A percentile compares a stretch with the other conserved stretches of the same genome.
Evolutionary conservation across 64 coral and sea anemone species (phyloP).

Genomic region (Montipora sp.): DNA sequence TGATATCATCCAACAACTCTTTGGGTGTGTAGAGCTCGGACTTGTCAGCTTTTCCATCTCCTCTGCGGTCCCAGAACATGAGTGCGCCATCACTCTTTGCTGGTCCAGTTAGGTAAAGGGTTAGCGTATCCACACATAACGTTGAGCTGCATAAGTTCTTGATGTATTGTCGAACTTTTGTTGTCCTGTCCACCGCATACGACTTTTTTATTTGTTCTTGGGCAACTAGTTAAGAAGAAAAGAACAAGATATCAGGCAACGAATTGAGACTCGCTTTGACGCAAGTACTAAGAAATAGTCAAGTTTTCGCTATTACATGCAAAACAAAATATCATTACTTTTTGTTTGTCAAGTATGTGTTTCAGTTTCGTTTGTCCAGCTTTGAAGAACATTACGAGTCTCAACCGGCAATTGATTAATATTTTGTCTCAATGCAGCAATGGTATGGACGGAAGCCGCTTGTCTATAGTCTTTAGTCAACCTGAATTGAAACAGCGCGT

Average conservation of each 20-base stretch:
- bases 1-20: slow-evolving; percentile 79
- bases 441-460: too few species aligned
- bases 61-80: slow-evolving; percentile 87
- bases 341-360: too few species aligned
- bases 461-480: too few species aligned
- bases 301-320: too few species aligned
- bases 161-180: slow-evolving; percentile 64
- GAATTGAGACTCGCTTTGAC: too few species aligned
- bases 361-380: too few species aligned
- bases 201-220: neutral
- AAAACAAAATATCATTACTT: too few species aligned
- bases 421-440: too few species aligned
- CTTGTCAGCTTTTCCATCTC: slow-evolving; percentile 77
- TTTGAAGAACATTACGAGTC: too few species aligned
- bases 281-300: too few species aligned
- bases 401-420: too few species aligned
- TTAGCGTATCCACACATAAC: slow-evolving; percentile 78
- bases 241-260: neutral
- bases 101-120: slow-evolving; percentile 85
- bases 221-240: neutral
- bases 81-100: slow-evolving; percentile 88
- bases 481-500: too few species aligned
- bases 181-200: slow-evolving; percentile 58
- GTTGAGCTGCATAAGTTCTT: slow-evolving; percentile 57
- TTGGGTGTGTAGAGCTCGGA: slow-evolving; percentile 76